phyloP scores from a whole-genome alignment of 2,113 vertebrate genomes.

The Alligator sinensis region DNA sequence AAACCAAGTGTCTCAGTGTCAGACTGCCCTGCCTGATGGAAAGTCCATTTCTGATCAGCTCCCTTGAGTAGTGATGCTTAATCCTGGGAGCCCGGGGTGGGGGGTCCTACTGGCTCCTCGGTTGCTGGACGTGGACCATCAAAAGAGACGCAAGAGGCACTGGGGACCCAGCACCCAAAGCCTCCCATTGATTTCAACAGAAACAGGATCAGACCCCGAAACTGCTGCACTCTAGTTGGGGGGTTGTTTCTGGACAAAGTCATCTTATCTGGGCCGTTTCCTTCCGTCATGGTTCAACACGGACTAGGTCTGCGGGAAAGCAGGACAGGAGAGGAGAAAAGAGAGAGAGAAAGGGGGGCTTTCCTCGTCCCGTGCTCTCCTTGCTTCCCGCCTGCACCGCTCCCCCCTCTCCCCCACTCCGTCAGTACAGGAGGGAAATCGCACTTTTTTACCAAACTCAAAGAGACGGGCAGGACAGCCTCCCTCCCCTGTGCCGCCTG shows the following conservation, averaged over 20 bases:
- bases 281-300: neutral
- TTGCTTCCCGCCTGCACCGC: neutral
- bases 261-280: neutral
- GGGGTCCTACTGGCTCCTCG: neutral
- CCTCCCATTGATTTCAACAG: neutral
- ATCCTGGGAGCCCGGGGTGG: neutral
- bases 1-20: no score
- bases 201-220: neutral
- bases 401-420: neutral
- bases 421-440: neutral
- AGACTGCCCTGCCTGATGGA: no score
- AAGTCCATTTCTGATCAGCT: no score
- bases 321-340: neutral
- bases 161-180: neutral
- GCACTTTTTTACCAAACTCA: neutral
- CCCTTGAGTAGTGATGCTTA: neutral
- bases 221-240: no score
- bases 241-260: neutral
- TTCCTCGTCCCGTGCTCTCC: neutral
- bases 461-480: neutral
- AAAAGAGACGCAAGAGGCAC: neutral
- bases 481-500: neutral
- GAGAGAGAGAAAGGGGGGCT: neutral
- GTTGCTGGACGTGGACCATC: neutral
- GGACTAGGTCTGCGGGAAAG: neutral